Evolutionary conservation across 2,113 vertebrate species (phyloP).

Genomic region (Fulmarus glacialis): DNA sequence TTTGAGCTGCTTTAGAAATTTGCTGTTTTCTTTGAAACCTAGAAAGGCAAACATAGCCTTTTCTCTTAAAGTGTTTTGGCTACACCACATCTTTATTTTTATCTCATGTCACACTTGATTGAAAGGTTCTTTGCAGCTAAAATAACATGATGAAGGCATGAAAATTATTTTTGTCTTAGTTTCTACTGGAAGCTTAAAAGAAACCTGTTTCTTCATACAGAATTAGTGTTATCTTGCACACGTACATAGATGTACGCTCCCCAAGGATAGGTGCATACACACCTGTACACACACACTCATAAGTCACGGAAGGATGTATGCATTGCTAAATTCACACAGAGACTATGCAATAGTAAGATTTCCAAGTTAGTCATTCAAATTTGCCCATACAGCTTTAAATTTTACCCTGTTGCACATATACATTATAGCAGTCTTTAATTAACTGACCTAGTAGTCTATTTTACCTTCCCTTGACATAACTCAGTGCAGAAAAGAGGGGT

Average conservation of each 20-base stretch:
- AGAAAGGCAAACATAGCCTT: not conserved
- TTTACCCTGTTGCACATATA: not conserved
- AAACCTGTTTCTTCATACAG: not conserved
- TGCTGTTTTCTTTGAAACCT: not conserved
- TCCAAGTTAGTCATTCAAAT: not conserved
- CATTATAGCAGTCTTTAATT: not conserved
- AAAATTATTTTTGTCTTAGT: not conserved
- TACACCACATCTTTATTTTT: not conserved
- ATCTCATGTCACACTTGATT: not conserved
- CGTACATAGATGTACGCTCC: not conserved
- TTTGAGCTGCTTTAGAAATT: not conserved
- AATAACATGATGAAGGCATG: not conserved
- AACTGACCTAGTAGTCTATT: not conserved
- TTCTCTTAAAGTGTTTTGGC: not conserved
- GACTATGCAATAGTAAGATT: not conserved
- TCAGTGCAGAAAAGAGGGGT: not conserved
- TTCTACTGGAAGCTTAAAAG: not conserved
- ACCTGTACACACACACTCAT: not conserved
- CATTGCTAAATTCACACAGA: not conserved
- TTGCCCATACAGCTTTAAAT: not conserved
- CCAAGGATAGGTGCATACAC: not conserved
- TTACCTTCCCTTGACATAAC: not conserved
- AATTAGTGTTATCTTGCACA: not conserved
- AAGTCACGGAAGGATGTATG: not conserved
- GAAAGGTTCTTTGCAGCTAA: not conserved